A percentile compares a stretch with the other conserved stretches of the same genome.
phyloP scores from a whole-genome alignment of 2,888 invertebrate genomes.

The Punctoribates punctum region DNA sequence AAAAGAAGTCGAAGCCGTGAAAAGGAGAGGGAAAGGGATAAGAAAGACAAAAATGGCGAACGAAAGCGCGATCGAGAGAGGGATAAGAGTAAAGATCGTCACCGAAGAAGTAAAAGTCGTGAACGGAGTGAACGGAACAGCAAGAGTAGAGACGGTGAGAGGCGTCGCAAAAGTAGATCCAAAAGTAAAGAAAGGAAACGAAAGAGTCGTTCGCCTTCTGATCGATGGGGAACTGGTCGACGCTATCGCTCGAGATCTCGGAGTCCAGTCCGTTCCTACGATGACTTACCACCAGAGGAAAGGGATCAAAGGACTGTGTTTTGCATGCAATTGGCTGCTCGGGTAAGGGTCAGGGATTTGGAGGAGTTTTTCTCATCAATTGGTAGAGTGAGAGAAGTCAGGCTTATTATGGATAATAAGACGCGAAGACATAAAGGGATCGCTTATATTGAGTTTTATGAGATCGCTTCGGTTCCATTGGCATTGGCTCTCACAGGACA shows the following conservation, averaged over 20 bases:
- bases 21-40: conserved; percentile 43
- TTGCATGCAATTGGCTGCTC: conserved; percentile 95
- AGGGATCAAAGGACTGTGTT: conserved; percentile 97
- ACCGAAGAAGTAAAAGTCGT: conserved; percentile 36
- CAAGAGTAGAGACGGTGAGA: not conserved
- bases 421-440: conserved; percentile 98
- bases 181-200: conserved; percentile 37
- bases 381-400: conserved; percentile 95
- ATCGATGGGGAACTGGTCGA: conserved; percentile 17
- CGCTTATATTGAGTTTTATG: conserved; percentile 98
- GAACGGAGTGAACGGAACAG: conserved; percentile 45
- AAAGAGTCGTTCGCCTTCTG: conserved; percentile 17
- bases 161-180: not conserved
- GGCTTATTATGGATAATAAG: conserved; percentile 97
- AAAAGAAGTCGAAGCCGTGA: conserved; percentile 49
- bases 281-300: conserved; percentile 67
- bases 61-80: conserved; percentile 41
- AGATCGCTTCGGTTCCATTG: conserved; percentile 93
- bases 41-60: conserved; percentile 43
- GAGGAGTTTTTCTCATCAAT: conserved; percentile 99
- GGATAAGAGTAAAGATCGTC: conserved; percentile 42
- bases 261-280: conserved; percentile 42
- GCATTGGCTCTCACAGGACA: conserved; percentile 94
- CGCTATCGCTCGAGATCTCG: conserved; percentile 36
- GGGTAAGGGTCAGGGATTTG: conserved; percentile 85